Conservation (phyloP, 2,113 vertebrate species). For the Polyodon spathula region DNA sequence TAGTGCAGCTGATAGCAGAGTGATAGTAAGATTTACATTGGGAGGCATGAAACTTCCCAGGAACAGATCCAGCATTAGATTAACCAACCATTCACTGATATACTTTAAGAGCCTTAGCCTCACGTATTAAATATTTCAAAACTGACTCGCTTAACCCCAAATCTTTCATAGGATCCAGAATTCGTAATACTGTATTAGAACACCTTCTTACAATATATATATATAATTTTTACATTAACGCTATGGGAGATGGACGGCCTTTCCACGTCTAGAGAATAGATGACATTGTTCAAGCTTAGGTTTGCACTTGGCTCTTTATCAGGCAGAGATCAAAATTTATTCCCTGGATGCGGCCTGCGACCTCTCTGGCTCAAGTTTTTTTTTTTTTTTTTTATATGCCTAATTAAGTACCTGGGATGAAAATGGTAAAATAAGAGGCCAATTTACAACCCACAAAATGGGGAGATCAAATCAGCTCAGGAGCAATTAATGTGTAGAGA, state of each 20-base stretch:
- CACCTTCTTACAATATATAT: slow-evolving; percentile 54
- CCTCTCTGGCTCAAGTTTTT: slow-evolving; percentile 46
- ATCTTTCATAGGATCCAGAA: slow-evolving; percentile 49
- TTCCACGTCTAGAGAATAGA: slow-evolving; percentile 60
- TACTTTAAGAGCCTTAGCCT: slow-evolving; percentile 29
- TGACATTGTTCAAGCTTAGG: slow-evolving; percentile 49
- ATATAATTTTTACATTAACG: slow-evolving; percentile 68
- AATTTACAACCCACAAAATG: slow-evolving; percentile 59
- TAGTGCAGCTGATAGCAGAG: too few relatives aligned
- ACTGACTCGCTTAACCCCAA: slow-evolving; percentile 51
- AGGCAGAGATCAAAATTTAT: slow-evolving; percentile 51
- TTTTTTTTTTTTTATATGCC: slow-evolving; percentile 45
- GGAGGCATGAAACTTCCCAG: too few relatives aligned
- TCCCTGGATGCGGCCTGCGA: slow-evolving; percentile 49
- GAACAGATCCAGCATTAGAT: too few relatives aligned
- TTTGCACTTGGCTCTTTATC: slow-evolving; percentile 50
- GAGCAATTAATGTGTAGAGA: slow-evolving; percentile 60
- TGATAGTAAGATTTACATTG: too few relatives aligned
- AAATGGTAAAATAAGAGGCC: slow-evolving; percentile 67
- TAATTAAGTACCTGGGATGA: slow-evolving; percentile 66
- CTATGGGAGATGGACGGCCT: slow-evolving; percentile 60
- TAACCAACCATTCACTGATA: slow-evolving; percentile 40
- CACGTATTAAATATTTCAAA: slow-evolving; percentile 63
- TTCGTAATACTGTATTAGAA: slow-evolving; percentile 60
- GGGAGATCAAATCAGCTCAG: slow-evolving; percentile 65